Conservation (phyloP, 2,113 vertebrate species). For the Micronycteris hirsuta region DNA sequence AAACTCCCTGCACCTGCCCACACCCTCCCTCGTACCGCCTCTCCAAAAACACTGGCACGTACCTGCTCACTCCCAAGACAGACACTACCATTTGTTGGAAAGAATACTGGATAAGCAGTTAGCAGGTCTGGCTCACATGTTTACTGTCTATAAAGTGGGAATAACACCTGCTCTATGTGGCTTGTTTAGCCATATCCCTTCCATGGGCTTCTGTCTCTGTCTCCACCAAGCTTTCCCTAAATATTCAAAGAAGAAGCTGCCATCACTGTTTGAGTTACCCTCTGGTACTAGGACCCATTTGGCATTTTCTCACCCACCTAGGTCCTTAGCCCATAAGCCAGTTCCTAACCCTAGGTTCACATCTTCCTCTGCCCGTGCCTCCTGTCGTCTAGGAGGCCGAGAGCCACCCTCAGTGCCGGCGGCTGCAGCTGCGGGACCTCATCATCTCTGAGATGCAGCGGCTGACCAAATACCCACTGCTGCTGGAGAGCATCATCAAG, state of each 20-base stretch:
- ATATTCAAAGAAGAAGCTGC: neutral
- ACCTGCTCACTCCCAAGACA: neutral
- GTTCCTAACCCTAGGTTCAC: neutral
- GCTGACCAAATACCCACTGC: constrained; percentile 94
- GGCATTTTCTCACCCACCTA: neutral
- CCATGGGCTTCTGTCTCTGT: neutral
- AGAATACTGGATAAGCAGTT: neutral
- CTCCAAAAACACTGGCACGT: neutral
- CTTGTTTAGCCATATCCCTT: neutral
- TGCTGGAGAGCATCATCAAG: constrained; percentile 93
- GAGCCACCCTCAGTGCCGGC: constrained; percentile 91
- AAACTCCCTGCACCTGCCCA: neutral
- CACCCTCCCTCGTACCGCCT: neutral
- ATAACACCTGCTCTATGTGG: neutral
- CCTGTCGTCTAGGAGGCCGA: constrained; percentile 79
- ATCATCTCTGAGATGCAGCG: constrained; percentile 95
- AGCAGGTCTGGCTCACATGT: neutral
- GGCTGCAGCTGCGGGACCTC: constrained; percentile 95
- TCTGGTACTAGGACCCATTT: neutral
- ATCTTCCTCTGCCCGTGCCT: neutral
- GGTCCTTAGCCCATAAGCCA: neutral
- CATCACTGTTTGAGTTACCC: neutral
- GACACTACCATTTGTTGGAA: neutral
- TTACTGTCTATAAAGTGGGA: neutral
- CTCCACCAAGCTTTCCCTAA: neutral